These are phyloP conservation scores for Andrena hattorfiana DNA, from an alignment of 2,888 invertebrate species.

Conservation along the genomic window DNA sequence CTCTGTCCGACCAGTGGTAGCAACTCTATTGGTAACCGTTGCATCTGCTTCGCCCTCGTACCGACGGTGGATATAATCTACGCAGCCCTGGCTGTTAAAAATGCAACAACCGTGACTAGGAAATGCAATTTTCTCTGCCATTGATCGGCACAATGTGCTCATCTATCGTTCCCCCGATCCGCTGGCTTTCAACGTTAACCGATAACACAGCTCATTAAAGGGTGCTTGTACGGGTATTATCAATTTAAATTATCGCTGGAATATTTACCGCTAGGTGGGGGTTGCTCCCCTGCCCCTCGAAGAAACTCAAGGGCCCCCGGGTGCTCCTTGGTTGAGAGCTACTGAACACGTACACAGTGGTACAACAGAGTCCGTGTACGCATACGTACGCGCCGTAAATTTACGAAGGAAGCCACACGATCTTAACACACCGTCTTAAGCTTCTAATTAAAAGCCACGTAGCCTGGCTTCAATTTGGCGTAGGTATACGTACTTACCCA, in stretches of 20 bases:
- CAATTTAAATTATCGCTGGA: constrained; percentile 14
- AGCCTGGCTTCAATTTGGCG: constrained; percentile 66
- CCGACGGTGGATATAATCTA: constrained; percentile 38
- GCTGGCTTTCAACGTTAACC: background rate
- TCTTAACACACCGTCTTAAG: constrained; percentile 70
- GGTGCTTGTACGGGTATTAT: background rate
- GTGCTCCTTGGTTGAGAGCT: constrained; percentile 28
- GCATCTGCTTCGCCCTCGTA: constrained; percentile 9
- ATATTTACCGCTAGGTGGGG: no score
- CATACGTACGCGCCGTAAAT: constrained; percentile 46
- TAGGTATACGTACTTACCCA: background rate
- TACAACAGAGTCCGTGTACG: background rate
- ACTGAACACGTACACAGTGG: constrained; percentile 18
- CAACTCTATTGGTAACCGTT: constrained; percentile 23
- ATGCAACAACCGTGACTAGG: background rate
- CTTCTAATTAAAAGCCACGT: constrained; percentile 76
- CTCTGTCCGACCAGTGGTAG: background rate
- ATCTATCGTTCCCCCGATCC: constrained; percentile 3
- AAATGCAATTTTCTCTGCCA: constrained; percentile 12
- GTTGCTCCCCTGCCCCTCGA: background rate
- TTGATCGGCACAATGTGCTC: constrained; percentile 18
- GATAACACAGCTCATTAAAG: background rate
- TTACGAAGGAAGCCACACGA: constrained; percentile 66
- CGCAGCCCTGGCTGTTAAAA: background rate
- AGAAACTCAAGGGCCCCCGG: background rate